phyloP scores from a whole-genome alignment of 2,888 invertebrate species.

The Hipparchia sbordonii region DNA sequence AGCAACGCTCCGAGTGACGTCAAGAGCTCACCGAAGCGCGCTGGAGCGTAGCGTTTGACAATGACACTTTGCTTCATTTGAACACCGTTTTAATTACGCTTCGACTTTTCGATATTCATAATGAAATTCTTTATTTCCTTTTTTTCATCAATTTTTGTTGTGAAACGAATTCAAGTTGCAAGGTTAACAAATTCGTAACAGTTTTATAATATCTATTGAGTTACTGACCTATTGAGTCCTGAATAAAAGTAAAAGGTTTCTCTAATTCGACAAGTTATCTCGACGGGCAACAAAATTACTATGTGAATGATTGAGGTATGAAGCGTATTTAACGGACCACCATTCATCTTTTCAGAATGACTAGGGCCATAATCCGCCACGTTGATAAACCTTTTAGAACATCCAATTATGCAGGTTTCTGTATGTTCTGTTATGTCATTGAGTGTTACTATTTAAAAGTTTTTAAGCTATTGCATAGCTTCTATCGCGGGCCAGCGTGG shows the following conservation, averaged over 20 bases:
- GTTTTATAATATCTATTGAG: constrained; percentile 19
- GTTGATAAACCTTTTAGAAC: too few species aligned
- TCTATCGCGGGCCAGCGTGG: too few species aligned
- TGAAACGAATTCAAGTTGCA: constrained; percentile 14
- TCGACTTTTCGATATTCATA: constrained; percentile 38
- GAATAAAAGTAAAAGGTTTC: not conserved
- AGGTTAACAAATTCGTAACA: constrained; percentile 18
- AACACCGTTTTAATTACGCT: constrained; percentile 42
- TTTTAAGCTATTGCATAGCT: too few species aligned
- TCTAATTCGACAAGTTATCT: not conserved
- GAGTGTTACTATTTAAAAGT: too few species aligned
- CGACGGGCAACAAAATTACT: not conserved
- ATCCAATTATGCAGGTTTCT: too few species aligned
- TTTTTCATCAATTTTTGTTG: constrained; percentile 11
- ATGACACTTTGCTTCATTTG: constrained; percentile 61
- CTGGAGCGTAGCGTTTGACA: constrained; percentile 58
- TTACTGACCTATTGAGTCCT: constrained; percentile 1
- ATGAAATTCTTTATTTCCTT: constrained; percentile 2
- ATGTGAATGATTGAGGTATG: not conserved
- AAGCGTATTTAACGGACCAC: too few species aligned
- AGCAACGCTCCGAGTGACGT: constrained; percentile 54
- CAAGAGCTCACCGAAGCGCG: constrained; percentile 56
- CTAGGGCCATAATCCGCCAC: too few species aligned
- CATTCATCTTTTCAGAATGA: too few species aligned
- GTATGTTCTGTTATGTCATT: too few species aligned